Evolutionary conservation across 2,113 vertebrate species (phyloP).

Genomic region (Bos indicus): DNA sequence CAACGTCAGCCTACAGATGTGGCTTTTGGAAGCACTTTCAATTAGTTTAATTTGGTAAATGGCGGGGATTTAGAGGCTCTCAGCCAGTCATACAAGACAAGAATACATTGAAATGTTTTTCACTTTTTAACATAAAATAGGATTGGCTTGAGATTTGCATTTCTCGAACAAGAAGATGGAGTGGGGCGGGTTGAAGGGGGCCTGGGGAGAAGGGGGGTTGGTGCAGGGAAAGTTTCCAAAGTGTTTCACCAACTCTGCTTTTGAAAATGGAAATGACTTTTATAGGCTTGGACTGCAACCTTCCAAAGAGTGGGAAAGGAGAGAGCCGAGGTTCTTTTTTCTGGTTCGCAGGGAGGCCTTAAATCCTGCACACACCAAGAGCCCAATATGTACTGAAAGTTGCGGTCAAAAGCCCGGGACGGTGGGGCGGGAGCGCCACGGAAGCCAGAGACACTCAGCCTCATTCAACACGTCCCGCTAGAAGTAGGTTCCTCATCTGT

Average conservation of each 20-base stretch:
- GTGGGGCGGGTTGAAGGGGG: neutral
- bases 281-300: constrained; percentile 40
- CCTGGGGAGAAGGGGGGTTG: neutral
- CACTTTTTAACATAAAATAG: constrained; percentile 93
- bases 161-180: constrained; percentile 79
- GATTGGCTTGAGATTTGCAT: constrained; percentile 90
- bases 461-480: neutral
- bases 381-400: neutral
- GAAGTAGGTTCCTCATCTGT: neutral
- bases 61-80: constrained; percentile 97
- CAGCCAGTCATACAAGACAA: constrained; percentile 93
- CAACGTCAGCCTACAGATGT: constrained; percentile 97
- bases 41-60: constrained; percentile 99
- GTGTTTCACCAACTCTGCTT: constrained; percentile 74
- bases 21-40: constrained; percentile 98
- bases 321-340: neutral
- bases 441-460: neutral
- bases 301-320: constrained; percentile 23
- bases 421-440: fast-evolving
- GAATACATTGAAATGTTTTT: constrained; percentile 98
- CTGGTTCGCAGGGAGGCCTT: neutral
- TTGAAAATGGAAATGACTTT: constrained; percentile 77
- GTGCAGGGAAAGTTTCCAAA: constrained; percentile 64
- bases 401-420: neutral
- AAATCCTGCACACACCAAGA: neutral